Evolutionary conservation across 2,797 vertebrate species (phyloP).

Genomic region (Labeo calbasu): DNA sequence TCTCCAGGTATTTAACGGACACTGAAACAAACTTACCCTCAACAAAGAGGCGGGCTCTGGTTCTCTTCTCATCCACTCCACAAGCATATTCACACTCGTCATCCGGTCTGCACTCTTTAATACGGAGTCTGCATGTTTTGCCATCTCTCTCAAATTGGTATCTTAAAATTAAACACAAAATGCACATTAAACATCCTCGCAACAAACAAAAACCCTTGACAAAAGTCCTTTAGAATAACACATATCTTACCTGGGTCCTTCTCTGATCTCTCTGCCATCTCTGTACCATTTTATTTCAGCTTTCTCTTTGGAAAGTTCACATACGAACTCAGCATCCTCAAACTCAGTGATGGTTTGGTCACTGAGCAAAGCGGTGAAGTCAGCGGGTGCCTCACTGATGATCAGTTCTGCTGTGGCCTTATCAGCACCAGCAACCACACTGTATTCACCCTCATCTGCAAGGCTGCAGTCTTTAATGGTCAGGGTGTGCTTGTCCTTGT

Average conservation of each 20-base stretch:
- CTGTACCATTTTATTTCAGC: conserved; percentile 95
- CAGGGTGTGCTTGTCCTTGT: conserved; percentile 93
- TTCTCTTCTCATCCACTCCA: conserved; percentile 93
- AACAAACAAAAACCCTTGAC: background rate
- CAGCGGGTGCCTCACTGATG: conserved; percentile 94
- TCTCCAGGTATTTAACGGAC: background rate
- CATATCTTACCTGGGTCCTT: conserved; percentile 88
- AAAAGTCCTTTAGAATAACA: background rate
- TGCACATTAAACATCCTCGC: background rate
- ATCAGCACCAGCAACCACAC: conserved; percentile 85
- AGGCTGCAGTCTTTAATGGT: conserved; percentile 93
- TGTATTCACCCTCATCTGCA: conserved; percentile 94
- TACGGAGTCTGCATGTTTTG: conserved; percentile 85
- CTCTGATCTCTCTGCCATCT: conserved; percentile 94
- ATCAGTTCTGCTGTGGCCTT: conserved; percentile 92
- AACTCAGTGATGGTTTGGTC: conserved; percentile 97
- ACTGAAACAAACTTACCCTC: conserved; percentile 80
- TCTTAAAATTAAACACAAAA: conserved; percentile 66
- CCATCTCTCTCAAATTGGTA: conserved; percentile 93
- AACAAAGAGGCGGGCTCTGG: conserved; percentile 93
- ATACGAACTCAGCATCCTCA: conserved; percentile 91
- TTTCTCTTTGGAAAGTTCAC: conserved; percentile 94
- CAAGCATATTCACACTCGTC: conserved; percentile 98
- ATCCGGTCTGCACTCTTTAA: conserved; percentile 94
- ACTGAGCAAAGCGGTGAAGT: conserved; percentile 87